phyloP scores from a whole-genome alignment of 1,140 invertebrate species.

The Philotrypesis tridentata region DNA sequence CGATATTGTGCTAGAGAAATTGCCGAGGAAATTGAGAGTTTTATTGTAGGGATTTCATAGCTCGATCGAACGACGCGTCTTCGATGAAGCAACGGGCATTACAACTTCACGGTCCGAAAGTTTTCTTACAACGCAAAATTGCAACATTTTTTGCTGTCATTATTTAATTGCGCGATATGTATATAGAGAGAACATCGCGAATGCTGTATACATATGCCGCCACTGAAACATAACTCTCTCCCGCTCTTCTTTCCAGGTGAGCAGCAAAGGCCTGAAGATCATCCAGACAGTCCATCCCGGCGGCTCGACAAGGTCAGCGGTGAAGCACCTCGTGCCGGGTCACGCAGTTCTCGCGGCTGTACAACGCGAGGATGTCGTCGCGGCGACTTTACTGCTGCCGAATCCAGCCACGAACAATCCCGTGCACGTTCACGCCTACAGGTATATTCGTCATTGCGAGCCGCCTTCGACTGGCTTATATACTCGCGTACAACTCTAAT shows the following conservation, averaged over 20 bases:
- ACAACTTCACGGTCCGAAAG: too few species aligned
- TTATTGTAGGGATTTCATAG: not conserved
- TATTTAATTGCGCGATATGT: too few species aligned
- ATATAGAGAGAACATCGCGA: too few species aligned
- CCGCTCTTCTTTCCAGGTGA: constrained; percentile 80
- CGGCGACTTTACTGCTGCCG: constrained; percentile 90
- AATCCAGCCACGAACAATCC: constrained; percentile 92
- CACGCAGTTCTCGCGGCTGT: constrained; percentile 92
- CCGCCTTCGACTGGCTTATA: too few species aligned
- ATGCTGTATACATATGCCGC: too few species aligned
- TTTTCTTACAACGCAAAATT: not conserved
- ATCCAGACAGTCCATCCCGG: constrained; percentile 84
- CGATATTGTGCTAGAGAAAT: too few species aligned
- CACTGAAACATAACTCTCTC: too few species aligned
- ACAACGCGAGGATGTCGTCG: constrained; percentile 92
- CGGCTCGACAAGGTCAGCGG: constrained; percentile 76
- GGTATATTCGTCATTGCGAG: constrained; percentile 64
- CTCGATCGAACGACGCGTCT: too few species aligned
- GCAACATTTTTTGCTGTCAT: too few species aligned
- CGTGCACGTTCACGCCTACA: constrained; percentile 93
- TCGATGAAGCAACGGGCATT: too few species aligned
- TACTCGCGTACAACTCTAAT: too few species aligned
- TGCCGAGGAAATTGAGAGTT: too few species aligned
- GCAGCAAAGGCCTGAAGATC: constrained; percentile 94
- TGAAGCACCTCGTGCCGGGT: constrained; percentile 97